A percentile compares a stretch with the other conserved stretches of the same genome.
phyloP scores from a whole-genome alignment of 2,113 vertebrate species.

The Geothlypis trichas region DNA sequence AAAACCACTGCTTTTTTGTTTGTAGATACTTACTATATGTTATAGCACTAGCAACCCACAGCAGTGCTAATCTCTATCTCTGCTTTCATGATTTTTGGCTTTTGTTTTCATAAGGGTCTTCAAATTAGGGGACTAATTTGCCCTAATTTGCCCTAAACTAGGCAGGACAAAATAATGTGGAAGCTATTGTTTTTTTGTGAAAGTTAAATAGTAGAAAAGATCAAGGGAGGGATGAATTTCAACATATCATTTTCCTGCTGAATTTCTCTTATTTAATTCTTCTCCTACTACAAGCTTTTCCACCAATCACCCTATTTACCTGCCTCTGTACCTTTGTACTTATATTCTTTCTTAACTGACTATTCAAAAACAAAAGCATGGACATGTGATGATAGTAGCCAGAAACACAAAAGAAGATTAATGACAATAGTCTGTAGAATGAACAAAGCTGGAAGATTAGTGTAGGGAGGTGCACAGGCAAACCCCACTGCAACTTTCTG shows the following conservation, averaged over 20 bases:
- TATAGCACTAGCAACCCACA: background rate
- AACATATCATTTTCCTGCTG: background rate
- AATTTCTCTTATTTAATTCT: background rate
- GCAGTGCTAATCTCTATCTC: background rate
- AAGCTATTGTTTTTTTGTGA: background rate
- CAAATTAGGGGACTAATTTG: background rate
- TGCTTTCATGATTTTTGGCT: background rate
- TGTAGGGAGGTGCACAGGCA: fast-evolving
- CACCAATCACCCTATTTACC: background rate
- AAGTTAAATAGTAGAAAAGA: background rate
- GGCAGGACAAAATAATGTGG: background rate
- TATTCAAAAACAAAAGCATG: background rate
- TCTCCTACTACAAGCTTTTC: background rate
- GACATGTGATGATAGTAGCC: background rate
- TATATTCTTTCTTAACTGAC: background rate
- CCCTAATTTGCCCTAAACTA: too few relatives aligned
- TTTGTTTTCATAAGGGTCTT: background rate
- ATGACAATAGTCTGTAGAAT: background rate
- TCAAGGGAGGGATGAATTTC: background rate
- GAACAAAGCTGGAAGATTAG: background rate
- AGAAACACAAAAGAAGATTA: background rate
- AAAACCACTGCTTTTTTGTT: background rate
- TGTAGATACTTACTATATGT: background rate
- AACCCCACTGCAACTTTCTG: background rate
- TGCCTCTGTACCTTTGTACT: background rate